Evolutionary conservation across 2,113 vertebrate genomes (phyloP).

Genomic region (Mellivora capensis): DNA sequence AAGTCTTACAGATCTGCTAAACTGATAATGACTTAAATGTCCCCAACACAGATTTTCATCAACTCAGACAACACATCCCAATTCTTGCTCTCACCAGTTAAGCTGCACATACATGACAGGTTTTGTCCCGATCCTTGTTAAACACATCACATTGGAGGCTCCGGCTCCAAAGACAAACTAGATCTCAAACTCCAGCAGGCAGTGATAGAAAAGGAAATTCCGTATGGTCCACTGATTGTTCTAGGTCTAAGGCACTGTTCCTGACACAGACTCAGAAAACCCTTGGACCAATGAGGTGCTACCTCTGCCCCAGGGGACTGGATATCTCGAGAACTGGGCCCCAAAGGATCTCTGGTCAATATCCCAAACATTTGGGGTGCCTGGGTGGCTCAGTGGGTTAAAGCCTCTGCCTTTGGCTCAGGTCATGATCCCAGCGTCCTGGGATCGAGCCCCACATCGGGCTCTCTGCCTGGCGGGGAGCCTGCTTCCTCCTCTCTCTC

Average conservation of each 20-base stretch:
- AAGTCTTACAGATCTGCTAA: background rate
- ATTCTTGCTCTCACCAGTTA: background rate
- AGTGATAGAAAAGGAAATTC: background rate
- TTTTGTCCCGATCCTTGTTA: background rate
- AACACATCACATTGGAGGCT: background rate
- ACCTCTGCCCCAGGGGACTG: background rate
- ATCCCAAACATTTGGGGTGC: slow-evolving; percentile 28
- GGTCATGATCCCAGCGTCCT: no score
- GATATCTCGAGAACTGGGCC: background rate
- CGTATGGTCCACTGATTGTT: background rate
- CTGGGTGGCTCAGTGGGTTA: no score
- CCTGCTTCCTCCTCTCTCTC: no score
- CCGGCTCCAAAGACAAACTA: background rate
- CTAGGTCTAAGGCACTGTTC: background rate
- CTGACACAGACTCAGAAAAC: background rate
- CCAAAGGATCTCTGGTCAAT: background rate
- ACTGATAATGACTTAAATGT: background rate
- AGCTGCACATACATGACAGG: no score
- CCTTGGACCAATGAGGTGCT: background rate
- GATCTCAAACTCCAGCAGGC: background rate
- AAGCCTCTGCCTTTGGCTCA: no score
- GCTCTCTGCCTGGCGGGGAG: no score
- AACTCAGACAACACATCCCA: background rate
- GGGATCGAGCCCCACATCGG: no score
- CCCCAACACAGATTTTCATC: background rate